These are phyloP conservation scores for Pachycephala philippinensis DNA, from an alignment of 2,113 vertebrate species.

Conservation along the genomic window DNA sequence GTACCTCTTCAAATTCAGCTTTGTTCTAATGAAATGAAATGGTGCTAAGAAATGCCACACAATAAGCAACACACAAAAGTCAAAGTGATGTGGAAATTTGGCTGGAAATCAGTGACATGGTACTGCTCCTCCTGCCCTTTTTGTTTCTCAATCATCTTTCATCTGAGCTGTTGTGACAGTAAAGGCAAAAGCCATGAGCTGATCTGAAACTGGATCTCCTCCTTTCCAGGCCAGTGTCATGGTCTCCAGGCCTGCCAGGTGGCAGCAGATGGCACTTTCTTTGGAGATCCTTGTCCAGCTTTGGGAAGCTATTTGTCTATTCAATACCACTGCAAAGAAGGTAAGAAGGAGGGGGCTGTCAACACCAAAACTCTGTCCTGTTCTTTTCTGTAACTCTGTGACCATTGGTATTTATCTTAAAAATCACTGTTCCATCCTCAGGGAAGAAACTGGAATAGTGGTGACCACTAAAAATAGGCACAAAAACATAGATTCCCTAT, in stretches of 20 bases:
- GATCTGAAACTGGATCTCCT: background rate
- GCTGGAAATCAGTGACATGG: background rate
- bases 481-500: background rate
- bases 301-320: constrained; percentile 87
- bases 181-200: background rate
- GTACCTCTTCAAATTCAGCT: background rate
- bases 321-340: constrained; percentile 86
- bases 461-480: background rate
- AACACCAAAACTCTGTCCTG: background rate
- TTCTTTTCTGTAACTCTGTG: background rate
- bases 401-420: background rate
- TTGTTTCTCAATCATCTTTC: background rate
- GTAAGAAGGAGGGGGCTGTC: constrained; percentile 60
- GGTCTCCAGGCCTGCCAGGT: constrained; percentile 89
- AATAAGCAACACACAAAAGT: background rate
- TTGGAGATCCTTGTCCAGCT: constrained; percentile 83
- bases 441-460: background rate
- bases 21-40: background rate
- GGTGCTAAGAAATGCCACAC: background rate
- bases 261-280: constrained; percentile 73
- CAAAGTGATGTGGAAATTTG: background rate
- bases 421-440: background rate
- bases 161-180: background rate
- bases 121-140: background rate
- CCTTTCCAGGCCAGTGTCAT: constrained; percentile 80